A percentile compares a stretch with the other conserved stretches of the same genome.
phyloP scores from a whole-genome alignment of 2,888 invertebrate species.

The Ormia ochracea region DNA sequence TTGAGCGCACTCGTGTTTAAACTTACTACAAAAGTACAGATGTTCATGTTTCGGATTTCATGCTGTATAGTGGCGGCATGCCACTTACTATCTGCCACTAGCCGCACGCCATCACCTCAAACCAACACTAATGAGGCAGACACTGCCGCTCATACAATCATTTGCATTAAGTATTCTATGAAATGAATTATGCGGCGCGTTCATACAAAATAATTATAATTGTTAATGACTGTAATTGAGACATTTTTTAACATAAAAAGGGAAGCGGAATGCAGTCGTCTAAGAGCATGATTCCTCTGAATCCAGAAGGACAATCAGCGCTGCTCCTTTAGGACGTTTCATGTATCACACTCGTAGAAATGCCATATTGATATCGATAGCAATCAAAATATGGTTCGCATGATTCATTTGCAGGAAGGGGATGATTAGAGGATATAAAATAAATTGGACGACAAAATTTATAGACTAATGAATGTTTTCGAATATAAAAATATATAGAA shows the following conservation, averaged over 20 bases:
- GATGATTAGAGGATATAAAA: too few species aligned
- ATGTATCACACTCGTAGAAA: too few species aligned
- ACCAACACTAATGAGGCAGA: constrained; percentile 7
- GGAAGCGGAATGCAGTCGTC: background rate
- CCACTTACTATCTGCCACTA: too few species aligned
- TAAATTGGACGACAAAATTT: too few species aligned
- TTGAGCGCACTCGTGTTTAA: background rate
- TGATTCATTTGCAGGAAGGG: too few species aligned
- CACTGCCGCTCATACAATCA: background rate
- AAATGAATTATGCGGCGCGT: constrained; percentile 1
- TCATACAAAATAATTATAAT: constrained; percentile 43
- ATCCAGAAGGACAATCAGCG: background rate
- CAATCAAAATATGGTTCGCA: too few species aligned
- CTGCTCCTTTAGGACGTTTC: too few species aligned
- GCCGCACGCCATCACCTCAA: constrained; percentile 46
- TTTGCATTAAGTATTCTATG: background rate
- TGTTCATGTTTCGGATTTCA: constrained; percentile 27
- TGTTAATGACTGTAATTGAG: constrained; percentile 49
- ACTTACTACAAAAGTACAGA: constrained; percentile 32
- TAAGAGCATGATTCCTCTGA: background rate
- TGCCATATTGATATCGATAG: too few species aligned
- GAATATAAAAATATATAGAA: too few species aligned
- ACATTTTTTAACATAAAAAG: constrained; percentile 30
- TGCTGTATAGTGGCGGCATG: constrained; percentile 21
- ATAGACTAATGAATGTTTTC: too few species aligned